Conservation (phyloP, 64 coral and sea anemone genomes). For the Actinia equina region DNA sequence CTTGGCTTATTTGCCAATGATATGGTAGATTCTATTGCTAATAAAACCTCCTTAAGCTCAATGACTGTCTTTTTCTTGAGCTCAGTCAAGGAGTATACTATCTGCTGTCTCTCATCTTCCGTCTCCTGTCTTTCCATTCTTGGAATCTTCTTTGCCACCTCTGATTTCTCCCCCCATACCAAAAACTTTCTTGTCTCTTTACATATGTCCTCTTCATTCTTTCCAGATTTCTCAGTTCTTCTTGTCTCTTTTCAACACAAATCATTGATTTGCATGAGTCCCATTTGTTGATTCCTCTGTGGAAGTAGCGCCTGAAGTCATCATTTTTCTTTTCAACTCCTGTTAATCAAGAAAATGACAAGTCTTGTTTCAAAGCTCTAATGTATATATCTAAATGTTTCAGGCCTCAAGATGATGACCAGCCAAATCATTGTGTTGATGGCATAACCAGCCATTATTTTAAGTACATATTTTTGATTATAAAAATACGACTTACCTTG, state of each 20-base stretch:
- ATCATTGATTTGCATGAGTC: slow-evolving; percentile 13
- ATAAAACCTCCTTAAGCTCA: too few species aligned
- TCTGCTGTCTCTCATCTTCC: too few species aligned
- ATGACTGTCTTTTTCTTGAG: too few species aligned
- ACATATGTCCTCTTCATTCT: background rate
- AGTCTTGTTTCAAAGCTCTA: background rate
- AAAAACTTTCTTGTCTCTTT: background rate
- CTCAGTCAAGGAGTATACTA: too few species aligned
- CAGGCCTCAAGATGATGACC: too few species aligned
- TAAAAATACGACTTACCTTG: slow-evolving; percentile 29
- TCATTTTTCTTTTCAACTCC: slow-evolving; percentile 49
- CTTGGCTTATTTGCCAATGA: too few species aligned
- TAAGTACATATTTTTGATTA: background rate
- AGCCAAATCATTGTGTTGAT: too few species aligned
- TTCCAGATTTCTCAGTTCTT: background rate
- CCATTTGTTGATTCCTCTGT: slow-evolving; percentile 34
- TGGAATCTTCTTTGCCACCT: background rate
- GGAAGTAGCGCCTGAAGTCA: slow-evolving; percentile 22
- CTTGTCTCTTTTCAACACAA: background rate
- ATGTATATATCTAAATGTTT: background rate
- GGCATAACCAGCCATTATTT: too few species aligned
- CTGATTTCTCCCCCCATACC: background rate
- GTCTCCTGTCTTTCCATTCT: background rate
- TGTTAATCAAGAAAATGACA: slow-evolving; percentile 13
- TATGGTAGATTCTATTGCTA: too few species aligned